A percentile compares a stretch with the other conserved stretches of the same genome.
Conservation (phyloP, 1,140 invertebrate species). For the Tetranychus cinnabarinus region DNA sequence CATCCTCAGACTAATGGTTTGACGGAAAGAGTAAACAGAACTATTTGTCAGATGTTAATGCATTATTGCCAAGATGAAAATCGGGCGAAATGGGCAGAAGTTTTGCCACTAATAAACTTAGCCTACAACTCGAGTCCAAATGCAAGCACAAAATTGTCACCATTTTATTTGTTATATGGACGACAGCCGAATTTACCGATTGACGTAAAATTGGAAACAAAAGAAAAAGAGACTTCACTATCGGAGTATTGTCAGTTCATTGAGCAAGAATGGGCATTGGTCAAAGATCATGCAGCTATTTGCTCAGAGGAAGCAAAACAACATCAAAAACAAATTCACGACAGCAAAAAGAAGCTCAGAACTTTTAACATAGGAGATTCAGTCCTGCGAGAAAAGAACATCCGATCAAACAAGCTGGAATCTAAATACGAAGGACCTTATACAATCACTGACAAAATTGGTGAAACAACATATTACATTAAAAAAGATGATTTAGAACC, state of each 20-base stretch:
- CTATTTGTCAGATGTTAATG: too few species aligned
- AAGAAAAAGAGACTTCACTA: neutral
- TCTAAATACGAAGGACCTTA: neutral
- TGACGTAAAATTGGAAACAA: neutral
- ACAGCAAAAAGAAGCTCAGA: neutral
- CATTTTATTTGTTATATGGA: too few species aligned
- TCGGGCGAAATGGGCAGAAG: too few species aligned
- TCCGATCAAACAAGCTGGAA: neutral
- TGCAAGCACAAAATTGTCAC: too few species aligned
- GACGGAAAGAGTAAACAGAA: too few species aligned
- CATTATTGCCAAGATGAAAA: too few species aligned
- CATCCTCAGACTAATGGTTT: too few species aligned
- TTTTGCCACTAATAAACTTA: too few species aligned
- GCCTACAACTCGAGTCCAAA: too few species aligned
- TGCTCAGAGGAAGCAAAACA: neutral
- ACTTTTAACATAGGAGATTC: neutral
- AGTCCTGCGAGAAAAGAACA: neutral
- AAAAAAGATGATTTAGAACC: too few species aligned
- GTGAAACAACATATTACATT: neutral
- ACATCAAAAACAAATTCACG: neutral
- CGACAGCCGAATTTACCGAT: too few species aligned
- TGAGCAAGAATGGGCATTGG: neutral
- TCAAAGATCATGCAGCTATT: neutral
- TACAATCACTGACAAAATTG: neutral
- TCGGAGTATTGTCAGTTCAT: neutral